Evolutionary conservation across 2,113 vertebrate genomes (phyloP), one percentile per base, ranked within the genome.

Genomic region (Rhinolophus ferrumequinum): DNA sequence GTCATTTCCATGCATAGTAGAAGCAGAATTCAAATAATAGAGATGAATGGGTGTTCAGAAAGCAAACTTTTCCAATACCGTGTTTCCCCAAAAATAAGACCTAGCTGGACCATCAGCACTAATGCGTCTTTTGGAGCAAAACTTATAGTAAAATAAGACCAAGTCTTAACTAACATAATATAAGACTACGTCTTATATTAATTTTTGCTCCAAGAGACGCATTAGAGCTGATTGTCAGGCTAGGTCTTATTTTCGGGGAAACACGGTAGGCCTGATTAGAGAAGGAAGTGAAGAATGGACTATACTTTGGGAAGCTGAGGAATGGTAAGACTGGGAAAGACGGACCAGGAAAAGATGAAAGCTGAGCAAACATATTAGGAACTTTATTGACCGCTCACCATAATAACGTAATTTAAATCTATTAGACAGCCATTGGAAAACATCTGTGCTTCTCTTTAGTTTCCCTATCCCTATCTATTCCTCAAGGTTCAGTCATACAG

Each of bases 401-500:
- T 18, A 8, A 15, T 33, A 56, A 64, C 4, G 1, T 30, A 41
- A 50, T 72, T 85, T 52, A 30, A 21, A 41, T n/a, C 0, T 28
- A 19, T 19, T 50, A 50, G 35, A 76, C 8, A 13, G 8, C 56
- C 24, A 26, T 38, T 64, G 1, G 41, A 18, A 50, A 72, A 62
- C 11, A n/a, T 50, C 0, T 0, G 35, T 50, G 16, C 10, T 66
- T 22, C 19, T n/a, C 12, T n/a, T 86, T 47, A 8, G 9, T 30
- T 72, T 73, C 56, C 35, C 54, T 62, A 8, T 21, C 8, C 28
- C 2, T 44, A 1, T 21, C 94, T 87, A 26, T 56, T 33, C 38
- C 26, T 41, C 52, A 33, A 35, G 22, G 24, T 64, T 86, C 56
- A 56, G 18, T 72, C 22, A 80, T 41, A 41, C 0, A 8, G 22